Evolutionary conservation across 2,113 vertebrate species (phyloP).

Genomic region (Mus spicilegus): DNA sequence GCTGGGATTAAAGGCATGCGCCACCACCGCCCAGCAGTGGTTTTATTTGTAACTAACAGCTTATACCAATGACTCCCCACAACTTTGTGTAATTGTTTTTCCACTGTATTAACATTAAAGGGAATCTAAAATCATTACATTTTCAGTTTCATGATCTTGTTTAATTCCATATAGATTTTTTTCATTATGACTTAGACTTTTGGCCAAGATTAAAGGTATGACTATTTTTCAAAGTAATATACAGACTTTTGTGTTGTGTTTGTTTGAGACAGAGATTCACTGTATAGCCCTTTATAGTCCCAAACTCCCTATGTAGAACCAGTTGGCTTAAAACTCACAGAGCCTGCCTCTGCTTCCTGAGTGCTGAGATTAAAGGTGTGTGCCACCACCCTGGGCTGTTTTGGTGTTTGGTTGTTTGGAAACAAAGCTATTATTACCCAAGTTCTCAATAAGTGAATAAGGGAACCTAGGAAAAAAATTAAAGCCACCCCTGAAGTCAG

Average conservation of each 20-base stretch:
- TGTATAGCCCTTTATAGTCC: neutral
- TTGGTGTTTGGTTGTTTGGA: neutral
- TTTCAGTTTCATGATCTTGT: neutral
- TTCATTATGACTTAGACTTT: neutral
- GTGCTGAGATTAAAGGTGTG: neutral
- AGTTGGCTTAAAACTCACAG: neutral
- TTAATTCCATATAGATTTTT: neutral
- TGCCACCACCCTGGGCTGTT: neutral
- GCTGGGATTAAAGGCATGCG: no score
- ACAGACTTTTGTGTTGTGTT: neutral
- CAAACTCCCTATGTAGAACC: neutral
- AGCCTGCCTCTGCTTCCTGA: neutral
- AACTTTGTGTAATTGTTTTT: neutral
- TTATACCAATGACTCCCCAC: neutral
- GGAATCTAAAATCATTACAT: neutral
- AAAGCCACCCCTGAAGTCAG: neutral
- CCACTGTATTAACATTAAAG: conserved; percentile 43
- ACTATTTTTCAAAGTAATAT: neutral
- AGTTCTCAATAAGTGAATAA: neutral
- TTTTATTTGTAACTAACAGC: neutral
- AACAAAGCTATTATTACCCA: neutral
- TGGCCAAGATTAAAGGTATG: neutral
- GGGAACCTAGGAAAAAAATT: neutral
- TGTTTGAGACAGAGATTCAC: neutral
- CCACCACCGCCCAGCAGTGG: neutral